Evolutionary conservation across 2,797 vertebrate species (phyloP).

Genomic region (Macroramphosus scolopax): DNA sequence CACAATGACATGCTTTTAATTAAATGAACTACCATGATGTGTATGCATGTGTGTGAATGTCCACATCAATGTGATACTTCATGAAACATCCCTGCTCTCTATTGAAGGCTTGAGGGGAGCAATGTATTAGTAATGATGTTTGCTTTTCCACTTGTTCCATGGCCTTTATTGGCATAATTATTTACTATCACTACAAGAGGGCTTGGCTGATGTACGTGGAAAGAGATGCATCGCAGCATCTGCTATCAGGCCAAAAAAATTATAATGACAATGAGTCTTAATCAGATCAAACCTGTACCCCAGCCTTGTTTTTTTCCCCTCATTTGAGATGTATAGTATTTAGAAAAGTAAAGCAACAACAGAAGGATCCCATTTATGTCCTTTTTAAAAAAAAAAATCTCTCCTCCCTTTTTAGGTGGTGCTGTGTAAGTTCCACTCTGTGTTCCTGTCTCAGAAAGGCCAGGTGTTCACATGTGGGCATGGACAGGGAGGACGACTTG

Average conservation of each 20-base stretch:
- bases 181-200: conserved; percentile 70
- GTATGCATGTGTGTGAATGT: conserved; percentile 62
- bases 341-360: background rate
- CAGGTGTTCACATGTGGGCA: conserved; percentile 97
- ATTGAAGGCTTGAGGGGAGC: conserved; percentile 66
- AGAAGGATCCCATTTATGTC: background rate
- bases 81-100: conserved; percentile 66
- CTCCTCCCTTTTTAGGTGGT: conserved; percentile 82
- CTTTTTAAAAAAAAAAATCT: too few relatives aligned
- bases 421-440: conserved; percentile 96
- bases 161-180: conserved; percentile 64
- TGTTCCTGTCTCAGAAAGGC: conserved; percentile 97
- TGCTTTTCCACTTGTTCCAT: conserved; percentile 73
- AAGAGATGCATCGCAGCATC: conserved; percentile 42
- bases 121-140: conserved; percentile 82
- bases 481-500: conserved; percentile 94
- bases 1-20: conserved; percentile 77
- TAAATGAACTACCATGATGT: conserved; percentile 69
- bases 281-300: conserved; percentile 10
- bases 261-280: conserved; percentile 25
- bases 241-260: conserved; percentile 45
- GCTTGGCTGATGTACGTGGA: conserved; percentile 59
- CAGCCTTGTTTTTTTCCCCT: background rate
- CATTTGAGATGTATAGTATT: background rate
- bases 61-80: conserved; percentile 74